These are phyloP conservation scores for Clarias gariepinus DNA, from an alignment of 2,113 vertebrate genomes.

Conservation along the genomic window DNA sequence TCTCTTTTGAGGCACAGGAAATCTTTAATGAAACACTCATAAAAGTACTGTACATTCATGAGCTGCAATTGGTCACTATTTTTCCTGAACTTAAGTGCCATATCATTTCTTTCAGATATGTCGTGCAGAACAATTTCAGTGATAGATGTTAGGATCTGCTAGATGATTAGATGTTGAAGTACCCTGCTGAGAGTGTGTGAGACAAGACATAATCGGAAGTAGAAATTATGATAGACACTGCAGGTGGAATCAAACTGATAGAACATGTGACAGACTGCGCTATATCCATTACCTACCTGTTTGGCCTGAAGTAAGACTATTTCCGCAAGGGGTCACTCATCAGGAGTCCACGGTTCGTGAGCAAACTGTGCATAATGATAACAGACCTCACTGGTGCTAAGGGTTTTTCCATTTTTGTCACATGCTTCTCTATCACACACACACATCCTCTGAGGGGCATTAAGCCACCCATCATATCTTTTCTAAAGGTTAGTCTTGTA, in stretches of 20 bases:
- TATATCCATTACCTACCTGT: background rate
- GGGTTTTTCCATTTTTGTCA: background rate
- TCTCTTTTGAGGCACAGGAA: background rate
- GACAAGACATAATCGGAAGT: conserved; percentile 1
- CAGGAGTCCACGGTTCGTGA: background rate
- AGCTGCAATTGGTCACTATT: background rate
- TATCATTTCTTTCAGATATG: background rate
- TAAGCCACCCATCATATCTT: background rate
- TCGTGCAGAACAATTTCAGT: conserved; percentile 14
- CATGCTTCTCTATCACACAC: background rate
- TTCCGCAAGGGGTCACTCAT: background rate
- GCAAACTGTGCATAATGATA: background rate
- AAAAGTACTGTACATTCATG: background rate
- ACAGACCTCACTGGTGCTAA: background rate
- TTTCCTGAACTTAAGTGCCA: conserved; percentile 4
- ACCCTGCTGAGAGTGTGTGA: background rate
- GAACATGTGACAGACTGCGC: background rate
- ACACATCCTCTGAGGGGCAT: background rate
- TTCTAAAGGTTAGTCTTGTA: background rate
- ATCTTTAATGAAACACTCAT: background rate
- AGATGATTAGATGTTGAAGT: conserved; percentile 13
- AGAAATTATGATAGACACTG: background rate
- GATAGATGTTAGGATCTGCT: background rate
- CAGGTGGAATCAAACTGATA: background rate
- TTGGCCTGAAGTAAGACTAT: background rate